Conservation (phyloP, 2,113 vertebrate species). For the Esox niger region DNA sequence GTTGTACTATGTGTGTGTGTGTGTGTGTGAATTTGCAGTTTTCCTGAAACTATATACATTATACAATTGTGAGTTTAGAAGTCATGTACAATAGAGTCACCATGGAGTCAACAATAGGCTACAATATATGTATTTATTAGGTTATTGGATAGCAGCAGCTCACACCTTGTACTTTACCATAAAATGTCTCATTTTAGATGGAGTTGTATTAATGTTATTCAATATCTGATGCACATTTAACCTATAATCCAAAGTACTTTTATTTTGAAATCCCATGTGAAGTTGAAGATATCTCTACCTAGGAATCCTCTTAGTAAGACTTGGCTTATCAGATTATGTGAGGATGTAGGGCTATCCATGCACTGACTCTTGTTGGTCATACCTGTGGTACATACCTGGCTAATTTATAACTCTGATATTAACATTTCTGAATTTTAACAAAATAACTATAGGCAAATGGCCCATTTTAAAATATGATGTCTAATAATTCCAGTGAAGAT, state of each 20-base stretch:
- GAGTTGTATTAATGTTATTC: not conserved
- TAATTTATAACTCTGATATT: too few species aligned
- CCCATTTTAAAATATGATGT: too few species aligned
- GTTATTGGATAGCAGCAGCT: too few species aligned
- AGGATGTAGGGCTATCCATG: too few species aligned
- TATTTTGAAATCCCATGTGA: slow-evolving; percentile 30
- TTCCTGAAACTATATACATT: not conserved
- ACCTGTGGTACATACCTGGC: too few species aligned
- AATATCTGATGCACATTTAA: not conserved
- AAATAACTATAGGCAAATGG: slow-evolving; percentile 28
- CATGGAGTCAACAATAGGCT: not conserved
- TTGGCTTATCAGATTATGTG: slow-evolving; percentile 19
- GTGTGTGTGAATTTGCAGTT: not conserved
- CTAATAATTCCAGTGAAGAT: too few species aligned
- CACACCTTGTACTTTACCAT: too few species aligned
- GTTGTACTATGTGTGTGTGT: not conserved
- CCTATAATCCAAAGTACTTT: slow-evolving; percentile 4
- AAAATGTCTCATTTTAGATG: too few species aligned
- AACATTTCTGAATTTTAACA: too few species aligned
- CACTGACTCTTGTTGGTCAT: too few species aligned
- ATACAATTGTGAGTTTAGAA: not conserved
- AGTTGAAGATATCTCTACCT: not conserved
- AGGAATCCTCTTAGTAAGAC: slow-evolving; percentile 49
- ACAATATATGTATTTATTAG: too few species aligned
- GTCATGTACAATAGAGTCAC: too few species aligned